Conservation (phyloP, 2,113 vertebrate genomes). For the Dendropsophus ebraccatus region DNA sequence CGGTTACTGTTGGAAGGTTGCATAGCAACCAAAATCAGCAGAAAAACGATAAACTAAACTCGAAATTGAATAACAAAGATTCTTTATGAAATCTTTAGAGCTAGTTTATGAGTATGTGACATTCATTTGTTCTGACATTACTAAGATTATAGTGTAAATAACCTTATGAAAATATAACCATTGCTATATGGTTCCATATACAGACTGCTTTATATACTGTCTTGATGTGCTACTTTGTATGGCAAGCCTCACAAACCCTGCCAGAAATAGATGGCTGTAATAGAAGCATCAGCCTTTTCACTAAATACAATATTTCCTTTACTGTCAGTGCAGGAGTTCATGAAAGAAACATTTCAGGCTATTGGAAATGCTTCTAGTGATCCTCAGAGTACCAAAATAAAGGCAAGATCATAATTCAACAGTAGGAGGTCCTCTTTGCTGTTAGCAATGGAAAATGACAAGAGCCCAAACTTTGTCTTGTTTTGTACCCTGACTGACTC, state of each 20-base stretch:
- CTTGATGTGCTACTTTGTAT: too few relatives aligned
- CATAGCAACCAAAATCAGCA: constrained; percentile 56
- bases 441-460: constrained; percentile 64
- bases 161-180: not conserved
- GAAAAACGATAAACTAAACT: constrained; percentile 33
- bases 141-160: not conserved
- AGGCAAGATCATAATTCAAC: constrained; percentile 76
- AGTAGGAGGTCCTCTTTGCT: constrained; percentile 72
- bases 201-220: too few relatives aligned
- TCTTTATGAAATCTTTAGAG: constrained; percentile 15
- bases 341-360: constrained; percentile 71
- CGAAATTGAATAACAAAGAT: constrained; percentile 51
- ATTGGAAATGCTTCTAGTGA: constrained; percentile 70
- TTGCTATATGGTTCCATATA: not conserved
- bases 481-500: constrained; percentile 57
- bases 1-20: constrained; percentile 55
- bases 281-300: constrained; percentile 64
- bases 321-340: constrained; percentile 68
- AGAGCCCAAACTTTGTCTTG: constrained; percentile 66
- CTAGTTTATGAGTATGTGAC: not conserved
- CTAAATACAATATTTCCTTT: constrained; percentile 67
- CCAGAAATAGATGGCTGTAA: constrained; percentile 65
- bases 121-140: not conserved
- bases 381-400: constrained; percentile 69
- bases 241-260: constrained; percentile 8